These are phyloP conservation scores for Pharmacophagus antenor DNA, from an alignment of 2,888 invertebrate genomes.

Conservation along the genomic window DNA sequence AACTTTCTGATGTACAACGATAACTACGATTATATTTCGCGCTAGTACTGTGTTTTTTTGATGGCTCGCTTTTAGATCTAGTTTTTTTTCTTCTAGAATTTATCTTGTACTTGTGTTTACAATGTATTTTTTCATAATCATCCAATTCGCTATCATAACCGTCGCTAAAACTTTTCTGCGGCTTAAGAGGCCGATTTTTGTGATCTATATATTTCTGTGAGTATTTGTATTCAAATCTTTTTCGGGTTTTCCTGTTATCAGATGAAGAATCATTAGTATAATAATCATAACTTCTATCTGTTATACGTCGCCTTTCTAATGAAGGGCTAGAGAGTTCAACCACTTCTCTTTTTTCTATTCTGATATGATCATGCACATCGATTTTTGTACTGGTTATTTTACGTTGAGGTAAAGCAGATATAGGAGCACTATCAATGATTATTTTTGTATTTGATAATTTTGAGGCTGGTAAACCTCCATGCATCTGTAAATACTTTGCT, in stretches of 20 bases:
- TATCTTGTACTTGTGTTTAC: constrained; percentile 50
- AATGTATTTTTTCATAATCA: constrained; percentile 45
- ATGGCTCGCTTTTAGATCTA: constrained; percentile 75
- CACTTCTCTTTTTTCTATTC: constrained; percentile 76
- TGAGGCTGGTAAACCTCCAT: constrained; percentile 91
- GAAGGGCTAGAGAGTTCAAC: constrained; percentile 72
- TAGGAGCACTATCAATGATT: constrained; percentile 67
- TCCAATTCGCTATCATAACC: constrained; percentile 73
- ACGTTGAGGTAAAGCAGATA: constrained; percentile 68
- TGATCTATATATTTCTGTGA: constrained; percentile 58
- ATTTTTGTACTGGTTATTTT: constrained; percentile 78
- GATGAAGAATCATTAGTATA: constrained; percentile 73
- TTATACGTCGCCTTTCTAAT: constrained; percentile 52
- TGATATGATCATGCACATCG: constrained; percentile 71
- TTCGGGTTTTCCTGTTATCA: constrained; percentile 57
- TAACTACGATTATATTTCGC: constrained; percentile 52
- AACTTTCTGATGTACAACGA: constrained; percentile 60
- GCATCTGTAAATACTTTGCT: constrained; percentile 94
- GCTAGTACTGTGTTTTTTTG: constrained; percentile 56
- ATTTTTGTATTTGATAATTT: constrained; percentile 81
- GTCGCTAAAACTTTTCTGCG: constrained; percentile 76
- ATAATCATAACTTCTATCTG: constrained; percentile 53
- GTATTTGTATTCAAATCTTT: constrained; percentile 51
- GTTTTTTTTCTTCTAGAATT: constrained; percentile 53
- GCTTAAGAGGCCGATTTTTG: constrained; percentile 56